Conservation (phyloP, 2,113 vertebrate genomes). For the Mobula birostris region DNA sequence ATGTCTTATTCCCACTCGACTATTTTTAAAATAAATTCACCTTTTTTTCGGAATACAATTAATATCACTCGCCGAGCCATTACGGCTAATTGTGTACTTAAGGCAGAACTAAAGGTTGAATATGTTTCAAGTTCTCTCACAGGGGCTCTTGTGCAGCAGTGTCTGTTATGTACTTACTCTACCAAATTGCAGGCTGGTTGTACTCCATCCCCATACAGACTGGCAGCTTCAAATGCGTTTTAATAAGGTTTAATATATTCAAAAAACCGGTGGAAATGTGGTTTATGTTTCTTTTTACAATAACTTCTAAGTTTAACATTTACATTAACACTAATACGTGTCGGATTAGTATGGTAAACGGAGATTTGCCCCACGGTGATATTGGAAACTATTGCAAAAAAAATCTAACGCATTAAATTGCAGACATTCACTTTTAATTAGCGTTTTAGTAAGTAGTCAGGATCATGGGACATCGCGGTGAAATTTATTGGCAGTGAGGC, state of each 20-base stretch:
- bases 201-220: not conserved
- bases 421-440: not conserved
- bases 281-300: not conserved
- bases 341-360: not conserved
- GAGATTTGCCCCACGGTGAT: not conserved
- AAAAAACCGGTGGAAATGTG: not conserved
- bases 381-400: not conserved
- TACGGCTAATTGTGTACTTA: constrained; percentile 2
- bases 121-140: not conserved
- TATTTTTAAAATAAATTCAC: not conserved
- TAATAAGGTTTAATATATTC: not conserved
- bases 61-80: constrained; percentile 16
- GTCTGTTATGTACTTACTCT: not conserved
- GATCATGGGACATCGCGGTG: too few species aligned
- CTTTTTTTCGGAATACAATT: not conserved
- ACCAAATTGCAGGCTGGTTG: not conserved
- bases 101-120: constrained; percentile 8
- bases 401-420: not conserved
- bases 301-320: not conserved
- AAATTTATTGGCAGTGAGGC: not conserved
- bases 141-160: not conserved
- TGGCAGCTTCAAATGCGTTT: constrained; percentile 4
- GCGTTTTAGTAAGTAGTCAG: not conserved
- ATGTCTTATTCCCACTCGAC: not conserved
- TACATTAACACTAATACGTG: not conserved